Conservation (phyloP, 2,113 vertebrate species). For the Leptodactylus fuscus region DNA sequence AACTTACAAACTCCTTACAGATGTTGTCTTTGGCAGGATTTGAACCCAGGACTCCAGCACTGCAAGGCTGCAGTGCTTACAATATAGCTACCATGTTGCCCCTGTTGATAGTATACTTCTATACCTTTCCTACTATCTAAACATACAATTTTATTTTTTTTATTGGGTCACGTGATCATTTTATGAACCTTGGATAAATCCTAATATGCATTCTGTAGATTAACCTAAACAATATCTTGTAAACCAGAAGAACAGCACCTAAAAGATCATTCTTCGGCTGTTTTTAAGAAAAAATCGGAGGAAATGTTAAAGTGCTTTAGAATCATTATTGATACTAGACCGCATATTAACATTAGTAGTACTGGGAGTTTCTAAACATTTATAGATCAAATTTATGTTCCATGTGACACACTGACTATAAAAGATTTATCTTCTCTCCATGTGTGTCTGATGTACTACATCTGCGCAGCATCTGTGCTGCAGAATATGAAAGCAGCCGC, state of each 20-base stretch:
- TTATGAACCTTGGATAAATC: not conserved
- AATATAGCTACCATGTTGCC: too few relatives aligned
- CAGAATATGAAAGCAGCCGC: not conserved
- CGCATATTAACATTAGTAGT: not conserved
- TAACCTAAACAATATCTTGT: not conserved
- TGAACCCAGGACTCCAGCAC: too few relatives aligned
- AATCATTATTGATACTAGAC: not conserved
- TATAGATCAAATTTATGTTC: not conserved
- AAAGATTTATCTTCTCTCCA: not conserved
- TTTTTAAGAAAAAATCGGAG: not conserved
- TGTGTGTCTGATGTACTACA: not conserved
- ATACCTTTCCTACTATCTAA: not conserved
- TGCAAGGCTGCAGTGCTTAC: too few relatives aligned
- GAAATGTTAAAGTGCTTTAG: not conserved
- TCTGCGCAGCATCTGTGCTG: constrained; percentile 15
- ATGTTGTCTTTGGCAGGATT: too few relatives aligned
- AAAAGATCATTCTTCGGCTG: not conserved
- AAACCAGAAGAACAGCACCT: not conserved
- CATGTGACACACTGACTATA: not conserved
- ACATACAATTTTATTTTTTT: too few relatives aligned
- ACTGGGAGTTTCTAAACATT: not conserved
- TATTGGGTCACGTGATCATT: not conserved
- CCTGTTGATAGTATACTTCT: not conserved
- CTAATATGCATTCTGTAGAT: not conserved
- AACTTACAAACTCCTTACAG: too few relatives aligned